Conservation (phyloP, 2,888 invertebrate genomes). For the Octodonta nipae region DNA sequence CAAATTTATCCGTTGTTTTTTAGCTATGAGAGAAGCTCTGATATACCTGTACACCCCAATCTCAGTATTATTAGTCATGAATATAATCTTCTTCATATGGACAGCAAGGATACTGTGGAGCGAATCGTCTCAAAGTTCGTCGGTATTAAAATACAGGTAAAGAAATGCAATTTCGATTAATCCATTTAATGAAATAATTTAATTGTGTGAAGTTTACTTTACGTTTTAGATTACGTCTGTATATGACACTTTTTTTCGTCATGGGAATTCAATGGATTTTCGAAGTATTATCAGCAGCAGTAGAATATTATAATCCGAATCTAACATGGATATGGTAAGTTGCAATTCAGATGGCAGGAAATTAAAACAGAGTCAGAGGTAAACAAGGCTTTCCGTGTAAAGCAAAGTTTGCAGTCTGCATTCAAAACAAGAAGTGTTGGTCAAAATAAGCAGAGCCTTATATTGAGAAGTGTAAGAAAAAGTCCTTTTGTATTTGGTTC, state of each 20-base stretch:
- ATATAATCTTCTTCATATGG: conserved; percentile 44
- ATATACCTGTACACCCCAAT: conserved; percentile 56
- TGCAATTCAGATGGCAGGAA: too few relatives aligned
- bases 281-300: too few relatives aligned
- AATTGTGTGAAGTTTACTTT: too few relatives aligned
- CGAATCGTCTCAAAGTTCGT: conserved; percentile 31
- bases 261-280: conserved; percentile 64
- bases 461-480: too few relatives aligned
- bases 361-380: too few relatives aligned
- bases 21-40: conserved; percentile 46
- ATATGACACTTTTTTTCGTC: conserved; percentile 50
- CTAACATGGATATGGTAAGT: conserved; percentile 12
- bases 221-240: conserved; percentile 45
- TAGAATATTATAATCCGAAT: too few relatives aligned
- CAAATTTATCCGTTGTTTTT: too few relatives aligned
- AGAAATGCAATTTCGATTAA: conserved; percentile 1
- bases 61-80: conserved; percentile 42
- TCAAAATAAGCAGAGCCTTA: too few relatives aligned
- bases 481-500: too few relatives aligned
- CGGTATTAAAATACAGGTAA: conserved; percentile 46
- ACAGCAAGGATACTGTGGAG: conserved; percentile 46
- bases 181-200: conserved; percentile 2
- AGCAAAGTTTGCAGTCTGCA: too few relatives aligned
- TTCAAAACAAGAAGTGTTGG: too few relatives aligned
- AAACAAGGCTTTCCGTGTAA: too few relatives aligned